phyloP scores from a whole-genome alignment of 2,888 invertebrate genomes.

The Cephus sareptanus region DNA sequence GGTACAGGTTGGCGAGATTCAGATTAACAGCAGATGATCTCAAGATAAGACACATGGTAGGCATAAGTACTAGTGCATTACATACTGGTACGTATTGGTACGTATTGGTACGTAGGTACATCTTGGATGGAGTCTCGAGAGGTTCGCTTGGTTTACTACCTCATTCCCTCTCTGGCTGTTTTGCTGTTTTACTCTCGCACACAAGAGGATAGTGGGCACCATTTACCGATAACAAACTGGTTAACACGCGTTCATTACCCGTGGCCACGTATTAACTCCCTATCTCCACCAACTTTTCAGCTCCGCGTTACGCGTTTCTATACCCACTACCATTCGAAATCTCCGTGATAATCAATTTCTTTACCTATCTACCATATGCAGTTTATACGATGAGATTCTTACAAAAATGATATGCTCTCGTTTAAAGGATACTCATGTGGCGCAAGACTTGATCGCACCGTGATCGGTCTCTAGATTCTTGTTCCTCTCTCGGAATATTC shows the following conservation, averaged over 20 bases:
- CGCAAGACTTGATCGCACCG: neutral
- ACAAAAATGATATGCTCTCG: neutral
- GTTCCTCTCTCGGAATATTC: neutral
- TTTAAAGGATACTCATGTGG: neutral
- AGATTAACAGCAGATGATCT: neutral
- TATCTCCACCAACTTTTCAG: constrained; percentile 5
- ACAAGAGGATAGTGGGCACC: constrained; percentile 25
- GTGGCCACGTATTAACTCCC: constrained; percentile 28
- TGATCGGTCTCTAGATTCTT: neutral
- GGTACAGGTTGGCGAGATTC: neutral
- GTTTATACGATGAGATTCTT: neutral
- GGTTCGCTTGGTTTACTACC: neutral
- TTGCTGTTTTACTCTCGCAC: neutral
- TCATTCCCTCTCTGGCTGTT: neutral
- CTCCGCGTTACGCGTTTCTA: constrained; percentile 4
- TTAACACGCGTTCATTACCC: constrained; percentile 38
- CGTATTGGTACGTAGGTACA: neutral
- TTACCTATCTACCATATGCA: neutral
- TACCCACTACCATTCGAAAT: neutral
- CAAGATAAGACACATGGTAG: neutral
- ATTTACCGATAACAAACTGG: constrained; percentile 36
- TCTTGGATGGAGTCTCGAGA: neutral
- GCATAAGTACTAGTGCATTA: neutral
- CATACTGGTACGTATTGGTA: neutral
- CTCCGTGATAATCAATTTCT: neutral